Evolutionary conservation across 2,888 invertebrate species (phyloP).

Genomic region (Oligia latruncula): DNA sequence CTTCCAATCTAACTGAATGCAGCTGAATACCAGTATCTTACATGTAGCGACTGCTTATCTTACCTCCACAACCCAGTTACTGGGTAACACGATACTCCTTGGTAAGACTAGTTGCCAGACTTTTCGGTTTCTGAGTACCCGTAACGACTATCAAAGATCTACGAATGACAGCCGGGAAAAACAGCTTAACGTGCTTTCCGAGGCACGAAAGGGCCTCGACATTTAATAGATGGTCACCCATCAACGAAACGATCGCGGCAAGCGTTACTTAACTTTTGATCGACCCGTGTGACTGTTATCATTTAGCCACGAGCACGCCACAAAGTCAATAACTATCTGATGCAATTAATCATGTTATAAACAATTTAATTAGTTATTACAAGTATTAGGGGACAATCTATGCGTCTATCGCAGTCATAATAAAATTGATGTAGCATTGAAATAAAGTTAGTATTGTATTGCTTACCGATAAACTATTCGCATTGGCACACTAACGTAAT

Average conservation of each 20-base stretch:
- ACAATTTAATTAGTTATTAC: conserved; percentile 44
- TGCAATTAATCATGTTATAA: conserved; percentile 41
- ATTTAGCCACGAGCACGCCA: neutral
- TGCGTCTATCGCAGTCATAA: conserved; percentile 28
- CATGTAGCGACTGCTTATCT: too few relatives aligned
- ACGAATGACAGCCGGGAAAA: neutral
- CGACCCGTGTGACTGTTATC: neutral
- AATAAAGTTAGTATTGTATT: conserved; percentile 30
- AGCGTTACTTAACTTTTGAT: neutral
- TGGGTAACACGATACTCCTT: neutral
- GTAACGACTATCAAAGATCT: neutral
- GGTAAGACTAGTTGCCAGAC: neutral
- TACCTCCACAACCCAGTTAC: too few relatives aligned
- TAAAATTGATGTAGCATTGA: conserved; percentile 22
- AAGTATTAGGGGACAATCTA: conserved; percentile 27
- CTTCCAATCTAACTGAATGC: neutral
- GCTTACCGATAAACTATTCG: conserved; percentile 47
- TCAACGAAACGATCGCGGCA: neutral
- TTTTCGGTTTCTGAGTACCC: neutral
- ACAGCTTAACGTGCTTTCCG: neutral
- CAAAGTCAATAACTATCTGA: conserved; percentile 5
- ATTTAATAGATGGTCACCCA: neutral
- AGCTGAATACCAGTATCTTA: neutral
- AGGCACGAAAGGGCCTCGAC: neutral
- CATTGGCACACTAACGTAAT: conserved; percentile 33